phyloP scores from a whole-genome alignment of 2,797 vertebrate species.

The Heteromormyrus szaboi region DNA sequence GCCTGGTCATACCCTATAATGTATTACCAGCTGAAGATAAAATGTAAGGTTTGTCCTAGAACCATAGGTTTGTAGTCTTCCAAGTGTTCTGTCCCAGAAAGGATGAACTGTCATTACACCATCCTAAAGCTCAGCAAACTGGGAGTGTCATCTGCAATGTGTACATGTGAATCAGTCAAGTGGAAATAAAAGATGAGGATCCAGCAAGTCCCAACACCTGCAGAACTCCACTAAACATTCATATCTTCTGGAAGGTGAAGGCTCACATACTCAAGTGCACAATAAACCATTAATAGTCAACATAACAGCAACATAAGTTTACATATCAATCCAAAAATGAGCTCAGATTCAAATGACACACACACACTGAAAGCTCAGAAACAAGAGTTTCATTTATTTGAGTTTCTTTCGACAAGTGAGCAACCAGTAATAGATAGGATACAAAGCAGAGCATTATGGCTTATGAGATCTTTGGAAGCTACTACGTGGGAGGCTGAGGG shows the following conservation, averaged over 20 bases:
- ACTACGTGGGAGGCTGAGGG: neutral
- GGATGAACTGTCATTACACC: neutral
- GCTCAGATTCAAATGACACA: neutral
- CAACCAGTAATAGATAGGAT: neutral
- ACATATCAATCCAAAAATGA: neutral
- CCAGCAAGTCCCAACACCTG: neutral
- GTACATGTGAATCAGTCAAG: neutral
- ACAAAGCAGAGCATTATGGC: constrained; percentile 1
- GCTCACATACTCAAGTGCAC: neutral
- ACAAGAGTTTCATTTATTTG: constrained; percentile 18
- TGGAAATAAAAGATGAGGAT: neutral
- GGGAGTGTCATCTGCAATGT: neutral
- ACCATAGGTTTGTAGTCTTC: neutral
- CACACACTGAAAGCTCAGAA: constrained; percentile 2
- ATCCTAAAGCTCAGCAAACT: neutral
- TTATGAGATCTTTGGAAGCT: neutral
- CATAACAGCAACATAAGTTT: neutral
- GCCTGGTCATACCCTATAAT: neutral
- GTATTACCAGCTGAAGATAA: neutral
- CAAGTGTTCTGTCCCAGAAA: neutral
- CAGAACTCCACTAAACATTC: neutral
- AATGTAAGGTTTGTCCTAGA: neutral
- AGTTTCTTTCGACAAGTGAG: neutral
- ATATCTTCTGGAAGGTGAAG: neutral
- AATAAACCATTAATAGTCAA: neutral